Evolutionary conservation across 2,797 vertebrate species (phyloP).

Genomic region (Amniataba percoides): DNA sequence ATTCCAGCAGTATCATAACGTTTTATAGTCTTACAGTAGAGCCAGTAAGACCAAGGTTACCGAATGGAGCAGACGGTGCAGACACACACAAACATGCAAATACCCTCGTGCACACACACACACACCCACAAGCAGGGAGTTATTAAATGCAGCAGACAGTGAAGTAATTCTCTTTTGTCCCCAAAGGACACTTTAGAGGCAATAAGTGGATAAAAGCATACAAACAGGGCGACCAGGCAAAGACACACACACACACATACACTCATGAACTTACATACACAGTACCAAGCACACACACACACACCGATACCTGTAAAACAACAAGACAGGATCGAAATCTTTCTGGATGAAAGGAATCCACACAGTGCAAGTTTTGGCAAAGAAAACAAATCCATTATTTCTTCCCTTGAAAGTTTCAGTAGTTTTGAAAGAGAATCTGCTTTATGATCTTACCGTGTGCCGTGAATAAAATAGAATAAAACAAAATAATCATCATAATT

Average conservation of each 20-base stretch:
- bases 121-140: slow-evolving; percentile 23
- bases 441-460: slow-evolving; percentile 63
- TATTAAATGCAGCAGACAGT: slow-evolving; percentile 69
- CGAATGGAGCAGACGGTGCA: slow-evolving; percentile 41
- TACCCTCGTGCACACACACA: background rate
- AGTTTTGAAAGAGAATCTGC: slow-evolving; percentile 56
- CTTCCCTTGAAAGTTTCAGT: slow-evolving; percentile 18
- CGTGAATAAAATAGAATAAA: slow-evolving; percentile 49
- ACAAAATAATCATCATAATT: slow-evolving; percentile 66
- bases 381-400: slow-evolving; percentile 19
- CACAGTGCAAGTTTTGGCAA: slow-evolving; percentile 28
- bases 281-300: slow-evolving; percentile 3
- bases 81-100: slow-evolving; percentile 23
- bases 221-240: slow-evolving; percentile 12
- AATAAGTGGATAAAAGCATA: slow-evolving; percentile 58
- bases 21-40: slow-evolving; percentile 60
- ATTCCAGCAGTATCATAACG: slow-evolving; percentile 47
- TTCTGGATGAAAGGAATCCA: slow-evolving; percentile 17
- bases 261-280: slow-evolving; percentile 6
- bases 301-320: background rate
- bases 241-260: slow-evolving; percentile 14
- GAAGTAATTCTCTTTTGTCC: slow-evolving; percentile 66
- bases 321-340: background rate
- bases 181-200: slow-evolving; percentile 58
- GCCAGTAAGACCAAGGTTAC: slow-evolving; percentile 49